These are phyloP conservation scores for Crotophaga sulcirostris DNA, from an alignment of 2,113 vertebrate genomes.

Conservation along the genomic window DNA sequence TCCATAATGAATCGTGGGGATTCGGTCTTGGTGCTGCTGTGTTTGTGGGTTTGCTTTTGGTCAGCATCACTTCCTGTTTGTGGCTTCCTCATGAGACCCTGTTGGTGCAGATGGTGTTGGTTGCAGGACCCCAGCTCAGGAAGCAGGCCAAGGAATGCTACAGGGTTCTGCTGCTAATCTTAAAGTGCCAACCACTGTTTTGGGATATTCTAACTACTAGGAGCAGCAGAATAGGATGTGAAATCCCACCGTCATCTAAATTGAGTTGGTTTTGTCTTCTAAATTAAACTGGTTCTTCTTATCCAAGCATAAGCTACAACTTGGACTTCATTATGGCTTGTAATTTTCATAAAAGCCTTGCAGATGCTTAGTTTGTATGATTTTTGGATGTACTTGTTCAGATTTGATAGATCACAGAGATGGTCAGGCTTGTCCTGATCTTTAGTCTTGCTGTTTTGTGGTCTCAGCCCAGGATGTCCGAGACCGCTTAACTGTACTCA, in stretches of 20 bases:
- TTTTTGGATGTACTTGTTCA: background rate
- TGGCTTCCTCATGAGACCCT: background rate
- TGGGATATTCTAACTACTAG: background rate
- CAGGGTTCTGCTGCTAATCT: background rate
- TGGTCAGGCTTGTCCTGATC: background rate
- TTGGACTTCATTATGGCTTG: background rate
- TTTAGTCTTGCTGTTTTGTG: background rate
- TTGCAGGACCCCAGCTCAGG: background rate
- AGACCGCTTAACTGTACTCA: background rate
- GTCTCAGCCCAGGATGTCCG: background rate
- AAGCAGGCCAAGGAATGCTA: background rate
- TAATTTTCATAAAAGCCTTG: background rate
- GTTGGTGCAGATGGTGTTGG: background rate
- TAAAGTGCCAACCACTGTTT: background rate
- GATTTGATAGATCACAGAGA: background rate
- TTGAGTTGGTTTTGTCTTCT: background rate
- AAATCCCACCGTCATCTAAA: background rate
- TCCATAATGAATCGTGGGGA: too few species aligned
- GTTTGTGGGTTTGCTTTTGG: background rate
- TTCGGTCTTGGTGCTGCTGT: background rate
- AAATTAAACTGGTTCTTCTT: background rate
- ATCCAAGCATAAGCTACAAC: background rate
- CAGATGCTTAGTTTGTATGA: background rate
- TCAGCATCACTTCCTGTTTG: background rate
- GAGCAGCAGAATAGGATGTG: background rate